Evolutionary conservation across 2,797 vertebrate species (phyloP).

Genomic region (Macropodus opercularis): DNA sequence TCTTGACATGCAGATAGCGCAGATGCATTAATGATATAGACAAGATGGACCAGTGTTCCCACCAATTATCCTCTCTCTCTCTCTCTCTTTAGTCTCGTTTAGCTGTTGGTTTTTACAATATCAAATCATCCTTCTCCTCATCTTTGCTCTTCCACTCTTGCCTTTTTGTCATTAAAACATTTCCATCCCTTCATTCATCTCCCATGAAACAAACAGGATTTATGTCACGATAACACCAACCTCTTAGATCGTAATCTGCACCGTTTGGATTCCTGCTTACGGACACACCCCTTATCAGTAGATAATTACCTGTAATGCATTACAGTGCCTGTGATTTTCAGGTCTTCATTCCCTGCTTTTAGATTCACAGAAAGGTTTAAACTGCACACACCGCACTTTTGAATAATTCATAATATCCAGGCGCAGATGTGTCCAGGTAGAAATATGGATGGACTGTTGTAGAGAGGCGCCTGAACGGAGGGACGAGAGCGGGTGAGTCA

Average conservation of each 20-base stretch:
- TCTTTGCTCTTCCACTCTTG: conserved; percentile 15
- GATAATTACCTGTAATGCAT: conserved; percentile 51
- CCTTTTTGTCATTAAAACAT: conserved; percentile 19
- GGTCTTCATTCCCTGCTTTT: conserved; percentile 16
- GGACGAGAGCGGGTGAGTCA: conserved; percentile 1
- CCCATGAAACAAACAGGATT: conserved; percentile 42
- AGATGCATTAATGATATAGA: conserved; percentile 59
- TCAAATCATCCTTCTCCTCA: conserved; percentile 10
- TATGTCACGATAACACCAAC: conserved; percentile 44
- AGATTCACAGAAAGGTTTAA: conserved; percentile 28
- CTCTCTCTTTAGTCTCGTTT: conserved; percentile 40
- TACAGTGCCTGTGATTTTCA: conserved; percentile 37
- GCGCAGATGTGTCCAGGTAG: background rate
- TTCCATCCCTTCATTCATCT: conserved; percentile 24
- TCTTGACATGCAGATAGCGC: conserved; percentile 42
- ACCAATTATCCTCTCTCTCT: conserved; percentile 11
- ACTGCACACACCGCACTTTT: conserved; percentile 6
- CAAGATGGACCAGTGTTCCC: conserved; percentile 42
- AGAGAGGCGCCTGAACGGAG: background rate
- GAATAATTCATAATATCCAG: conserved; percentile 38
- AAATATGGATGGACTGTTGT: background rate
- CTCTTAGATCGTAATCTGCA: conserved; percentile 31
- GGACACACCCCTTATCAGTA: conserved; percentile 25
- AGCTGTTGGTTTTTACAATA: conserved; percentile 64
- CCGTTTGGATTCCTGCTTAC: conserved; percentile 37